Evolutionary conservation across 2,113 vertebrate species (phyloP).

Genomic region (Microcebus lehilahytsara): DNA sequence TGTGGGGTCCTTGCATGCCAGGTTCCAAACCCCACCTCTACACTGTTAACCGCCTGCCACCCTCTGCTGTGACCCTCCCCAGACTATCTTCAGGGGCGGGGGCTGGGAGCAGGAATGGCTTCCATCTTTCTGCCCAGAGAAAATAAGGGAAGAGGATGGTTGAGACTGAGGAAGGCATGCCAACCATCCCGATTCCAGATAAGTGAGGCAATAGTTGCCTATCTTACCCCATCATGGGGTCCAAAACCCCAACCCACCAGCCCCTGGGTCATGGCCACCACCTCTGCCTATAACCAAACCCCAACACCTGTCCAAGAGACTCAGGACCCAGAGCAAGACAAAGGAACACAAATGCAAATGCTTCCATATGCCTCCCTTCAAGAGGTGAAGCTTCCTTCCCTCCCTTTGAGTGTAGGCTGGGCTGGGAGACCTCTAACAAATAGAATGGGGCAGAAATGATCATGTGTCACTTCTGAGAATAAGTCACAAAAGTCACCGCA

Average conservation of each 20-base stretch:
- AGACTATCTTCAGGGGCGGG: neutral
- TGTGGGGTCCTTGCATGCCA: neutral
- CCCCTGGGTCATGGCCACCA: neutral
- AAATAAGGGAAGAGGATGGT: neutral
- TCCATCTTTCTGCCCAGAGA: neutral
- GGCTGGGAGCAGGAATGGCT: neutral
- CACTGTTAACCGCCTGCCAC: neutral
- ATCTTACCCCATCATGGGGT: neutral
- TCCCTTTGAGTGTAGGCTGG: neutral
- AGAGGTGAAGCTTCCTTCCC: neutral
- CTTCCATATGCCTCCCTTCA: neutral
- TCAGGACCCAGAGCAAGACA: neutral
- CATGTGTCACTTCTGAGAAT: neutral
- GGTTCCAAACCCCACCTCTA: neutral
- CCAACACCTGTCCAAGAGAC: neutral
- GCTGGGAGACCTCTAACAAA: neutral
- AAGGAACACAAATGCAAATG: neutral
- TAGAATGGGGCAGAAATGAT: neutral
- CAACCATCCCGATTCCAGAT: neutral
- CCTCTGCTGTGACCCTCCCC: neutral
- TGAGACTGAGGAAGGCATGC: neutral
- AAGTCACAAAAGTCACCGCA: neutral
- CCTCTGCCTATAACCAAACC: neutral
- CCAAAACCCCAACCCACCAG: neutral
- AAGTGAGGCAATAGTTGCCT: too few species aligned